A percentile compares a stretch with the other conserved stretches of the same genome.
Conservation (phyloP, 2,113 vertebrate species). For the Dissostichus mawsoni region DNA sequence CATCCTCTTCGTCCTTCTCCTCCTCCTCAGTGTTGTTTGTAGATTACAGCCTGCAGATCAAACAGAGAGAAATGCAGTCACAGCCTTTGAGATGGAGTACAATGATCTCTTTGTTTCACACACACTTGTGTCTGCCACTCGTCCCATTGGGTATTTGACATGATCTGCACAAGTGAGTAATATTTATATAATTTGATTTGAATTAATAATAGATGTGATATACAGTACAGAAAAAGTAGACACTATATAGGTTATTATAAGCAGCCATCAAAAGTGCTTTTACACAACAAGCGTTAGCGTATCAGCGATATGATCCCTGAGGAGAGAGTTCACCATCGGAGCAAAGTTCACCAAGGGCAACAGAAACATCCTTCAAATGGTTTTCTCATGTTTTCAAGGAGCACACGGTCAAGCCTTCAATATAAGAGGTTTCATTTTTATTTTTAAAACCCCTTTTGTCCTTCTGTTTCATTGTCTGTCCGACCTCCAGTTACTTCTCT, state of each 20-base stretch:
- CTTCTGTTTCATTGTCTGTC: conserved; percentile 26
- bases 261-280: neutral
- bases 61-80: conserved; percentile 75
- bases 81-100: conserved; percentile 58
- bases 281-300: neutral
- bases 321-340: conserved; percentile 10
- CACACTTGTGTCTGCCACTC: conserved; percentile 41
- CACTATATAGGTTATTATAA: conserved; percentile 6
- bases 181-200: conserved; percentile 28
- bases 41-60: conserved; percentile 82
- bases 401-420: neutral
- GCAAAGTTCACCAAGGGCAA: conserved; percentile 35
- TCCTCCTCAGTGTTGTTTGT: conserved; percentile 54
- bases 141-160: conserved; percentile 30
- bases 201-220: conserved; percentile 32
- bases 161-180: conserved; percentile 40
- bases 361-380: conserved; percentile 20
- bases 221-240: conserved; percentile 8
- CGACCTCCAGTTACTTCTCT: conserved; percentile 38
- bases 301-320: conserved; percentile 8
- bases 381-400: conserved; percentile 14
- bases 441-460: neutral
- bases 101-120: conserved; percentile 68
- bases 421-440: conserved; percentile 16
- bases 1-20: conserved; percentile 56